Evolutionary conservation across 1,140 invertebrate genomes (phyloP).

Genomic region (Temnothorax nylanderi): DNA sequence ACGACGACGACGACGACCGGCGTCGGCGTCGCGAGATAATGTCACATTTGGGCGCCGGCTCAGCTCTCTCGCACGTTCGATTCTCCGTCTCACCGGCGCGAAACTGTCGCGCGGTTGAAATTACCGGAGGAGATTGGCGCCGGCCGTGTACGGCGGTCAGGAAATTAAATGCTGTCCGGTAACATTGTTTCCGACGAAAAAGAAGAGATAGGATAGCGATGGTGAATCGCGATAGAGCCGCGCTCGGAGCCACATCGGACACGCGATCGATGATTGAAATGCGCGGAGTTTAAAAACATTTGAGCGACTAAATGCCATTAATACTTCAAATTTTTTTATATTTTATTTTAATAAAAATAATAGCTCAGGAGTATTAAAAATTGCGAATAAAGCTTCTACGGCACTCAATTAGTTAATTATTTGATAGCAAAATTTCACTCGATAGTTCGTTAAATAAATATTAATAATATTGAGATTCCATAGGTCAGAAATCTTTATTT

Average conservation of each 20-base stretch:
- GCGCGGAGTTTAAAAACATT: slow-evolving; percentile 14
- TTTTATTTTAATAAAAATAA: background rate
- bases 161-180: slow-evolving; percentile 81
- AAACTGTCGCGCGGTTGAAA: slow-evolving; percentile 52
- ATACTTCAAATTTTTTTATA: background rate
- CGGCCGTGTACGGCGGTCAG: slow-evolving; percentile 60
- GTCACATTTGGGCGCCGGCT: slow-evolving; percentile 81
- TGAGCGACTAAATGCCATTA: background rate
- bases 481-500: background rate
- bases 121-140: slow-evolving; percentile 42
- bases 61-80: slow-evolving; percentile 59
- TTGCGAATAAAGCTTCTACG: background rate
- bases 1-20: slow-evolving; percentile 60
- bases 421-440: background rate
- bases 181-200: slow-evolving; percentile 71
- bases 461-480: too few species aligned
- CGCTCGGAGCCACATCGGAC: background rate
- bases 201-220: slow-evolving; percentile 27
- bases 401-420: background rate
- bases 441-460: background rate
- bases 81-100: slow-evolving; percentile 43
- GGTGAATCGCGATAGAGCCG: slow-evolving; percentile 1
- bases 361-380: background rate
- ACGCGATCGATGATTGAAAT: slow-evolving; percentile 25
- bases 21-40: slow-evolving; percentile 78